Evolutionary conservation across 2,113 vertebrate species (phyloP).

Genomic region (Sigmodon hispidus): DNA sequence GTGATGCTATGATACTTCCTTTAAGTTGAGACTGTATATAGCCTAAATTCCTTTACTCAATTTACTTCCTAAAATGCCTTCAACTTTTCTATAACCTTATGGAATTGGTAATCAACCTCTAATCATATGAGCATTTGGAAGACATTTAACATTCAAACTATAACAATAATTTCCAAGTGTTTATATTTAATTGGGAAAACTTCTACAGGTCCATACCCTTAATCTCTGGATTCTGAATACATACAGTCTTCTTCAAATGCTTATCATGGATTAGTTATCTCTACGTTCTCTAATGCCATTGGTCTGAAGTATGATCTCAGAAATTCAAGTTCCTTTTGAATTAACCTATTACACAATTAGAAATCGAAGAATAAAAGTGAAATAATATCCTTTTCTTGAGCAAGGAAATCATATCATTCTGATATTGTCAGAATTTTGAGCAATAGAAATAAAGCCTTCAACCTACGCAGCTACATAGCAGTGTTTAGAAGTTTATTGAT

Average conservation of each 20-base stretch:
- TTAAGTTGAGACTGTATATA: neutral
- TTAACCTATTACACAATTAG: neutral
- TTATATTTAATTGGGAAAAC: neutral
- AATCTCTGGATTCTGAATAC: neutral
- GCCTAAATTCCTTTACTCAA: neutral
- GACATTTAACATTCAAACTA: neutral
- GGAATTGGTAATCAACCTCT: neutral
- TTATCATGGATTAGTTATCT: neutral
- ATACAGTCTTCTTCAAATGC: neutral
- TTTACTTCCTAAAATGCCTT: neutral
- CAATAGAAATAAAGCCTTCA: constrained; percentile 33
- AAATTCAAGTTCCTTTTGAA: neutral
- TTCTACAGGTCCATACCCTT: neutral
- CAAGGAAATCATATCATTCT: neutral
- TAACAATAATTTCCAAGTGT: neutral
- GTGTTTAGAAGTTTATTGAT: neutral
- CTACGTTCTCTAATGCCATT: neutral
- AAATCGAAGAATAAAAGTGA: neutral
- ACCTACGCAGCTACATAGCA: neutral
- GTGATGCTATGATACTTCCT: neutral
- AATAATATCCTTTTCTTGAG: neutral
- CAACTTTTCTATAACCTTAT: neutral
- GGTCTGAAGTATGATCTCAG: neutral
- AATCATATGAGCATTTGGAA: neutral
- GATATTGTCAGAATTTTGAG: constrained; percentile 28